Percentiles rank a stretch among this genome's conserved stretches.
phyloP scores from a whole-genome alignment of 2,888 invertebrate species.

The Caradrina clavipalpis region DNA sequence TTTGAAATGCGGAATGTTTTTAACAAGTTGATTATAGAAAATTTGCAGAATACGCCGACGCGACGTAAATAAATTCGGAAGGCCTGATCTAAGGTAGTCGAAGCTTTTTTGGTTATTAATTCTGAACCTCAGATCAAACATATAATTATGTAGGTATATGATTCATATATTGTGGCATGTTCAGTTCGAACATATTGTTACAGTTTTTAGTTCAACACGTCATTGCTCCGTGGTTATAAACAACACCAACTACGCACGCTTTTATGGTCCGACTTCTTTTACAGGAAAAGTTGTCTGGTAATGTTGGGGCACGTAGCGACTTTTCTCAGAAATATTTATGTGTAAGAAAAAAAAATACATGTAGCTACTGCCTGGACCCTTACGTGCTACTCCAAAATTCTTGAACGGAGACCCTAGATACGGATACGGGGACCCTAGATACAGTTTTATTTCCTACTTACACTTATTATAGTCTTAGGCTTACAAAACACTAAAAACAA shows the following conservation, averaged over 20 bases:
- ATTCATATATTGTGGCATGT: conserved; percentile 3
- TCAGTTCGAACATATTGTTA: conserved; percentile 26
- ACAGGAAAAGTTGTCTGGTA: conserved; percentile 30
- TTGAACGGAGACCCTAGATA: too few relatives aligned
- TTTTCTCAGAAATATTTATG: conserved; percentile 20
- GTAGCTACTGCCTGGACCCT: too few relatives aligned
- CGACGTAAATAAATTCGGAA: background rate
- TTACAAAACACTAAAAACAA: background rate
- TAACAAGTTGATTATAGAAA: background rate
- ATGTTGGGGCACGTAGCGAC: conserved; percentile 12
- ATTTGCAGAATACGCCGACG: background rate
- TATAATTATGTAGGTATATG: conserved; percentile 14
- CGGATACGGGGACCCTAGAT: too few relatives aligned
- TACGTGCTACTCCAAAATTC: background rate
- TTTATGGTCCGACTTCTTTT: conserved; percentile 12
- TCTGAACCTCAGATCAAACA: conserved; percentile 10
- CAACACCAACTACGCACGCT: background rate
- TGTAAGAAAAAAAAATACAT: background rate
- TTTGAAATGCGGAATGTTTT: background rate
- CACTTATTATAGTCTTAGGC: too few relatives aligned
- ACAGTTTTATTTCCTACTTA: background rate
- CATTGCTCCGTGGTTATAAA: conserved; percentile 17
- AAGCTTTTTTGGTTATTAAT: conserved; percentile 1
- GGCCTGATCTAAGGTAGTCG: background rate
- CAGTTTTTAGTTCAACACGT: conserved; percentile 23